These are phyloP conservation scores for Lepus americanus DNA, from an alignment of 2,113 vertebrate genomes.

Conservation along the genomic window DNA sequence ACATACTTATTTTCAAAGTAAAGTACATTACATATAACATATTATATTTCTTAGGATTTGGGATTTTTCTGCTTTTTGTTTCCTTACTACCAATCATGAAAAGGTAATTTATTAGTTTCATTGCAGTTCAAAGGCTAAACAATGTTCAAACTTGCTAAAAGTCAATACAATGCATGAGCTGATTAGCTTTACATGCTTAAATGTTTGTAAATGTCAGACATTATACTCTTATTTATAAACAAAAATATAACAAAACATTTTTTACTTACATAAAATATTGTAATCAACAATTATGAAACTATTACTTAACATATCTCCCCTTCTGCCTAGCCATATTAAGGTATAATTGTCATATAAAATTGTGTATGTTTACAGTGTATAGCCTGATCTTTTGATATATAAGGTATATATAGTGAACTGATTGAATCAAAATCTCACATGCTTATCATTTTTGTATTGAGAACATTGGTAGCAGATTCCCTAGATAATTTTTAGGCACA, in stretches of 20 bases:
- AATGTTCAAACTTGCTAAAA: background rate
- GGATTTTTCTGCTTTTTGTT: background rate
- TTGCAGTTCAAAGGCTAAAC: background rate
- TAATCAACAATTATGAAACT: background rate
- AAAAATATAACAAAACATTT: background rate
- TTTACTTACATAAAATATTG: background rate
- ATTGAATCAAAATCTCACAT: background rate
- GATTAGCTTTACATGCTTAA: background rate
- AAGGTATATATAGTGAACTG: background rate
- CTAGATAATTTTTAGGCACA: background rate
- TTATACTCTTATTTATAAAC: background rate
- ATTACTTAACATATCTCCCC: background rate
- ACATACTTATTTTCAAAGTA: slow-evolving; percentile 17
- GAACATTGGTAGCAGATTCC: background rate
- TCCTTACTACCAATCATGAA: background rate
- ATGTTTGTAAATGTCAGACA: background rate
- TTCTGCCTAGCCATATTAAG: too few relatives aligned
- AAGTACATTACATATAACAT: background rate
- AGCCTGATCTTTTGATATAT: background rate
- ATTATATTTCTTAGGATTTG: background rate
- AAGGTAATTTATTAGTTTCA: background rate
- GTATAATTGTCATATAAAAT: background rate
- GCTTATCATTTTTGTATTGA: background rate
- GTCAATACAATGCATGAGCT: background rate
- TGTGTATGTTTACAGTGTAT: background rate